Percentiles rank a stretch among this genome's conserved stretches.
Conservation (phyloP, 2,113 vertebrate genomes). For the Thunnus maccoyii region DNA sequence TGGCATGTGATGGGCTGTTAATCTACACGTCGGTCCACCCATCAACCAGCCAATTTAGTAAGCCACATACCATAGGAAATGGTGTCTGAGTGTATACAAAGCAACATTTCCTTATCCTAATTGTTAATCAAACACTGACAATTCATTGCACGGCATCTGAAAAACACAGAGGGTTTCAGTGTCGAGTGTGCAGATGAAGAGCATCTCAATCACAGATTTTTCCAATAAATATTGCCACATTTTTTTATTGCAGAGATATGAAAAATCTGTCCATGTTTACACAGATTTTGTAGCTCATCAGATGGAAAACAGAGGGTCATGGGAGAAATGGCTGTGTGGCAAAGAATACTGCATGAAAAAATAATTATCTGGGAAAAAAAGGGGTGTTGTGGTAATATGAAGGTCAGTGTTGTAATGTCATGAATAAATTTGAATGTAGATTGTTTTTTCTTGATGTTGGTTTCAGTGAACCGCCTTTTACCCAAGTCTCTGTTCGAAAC, state of each 20-base stretch:
- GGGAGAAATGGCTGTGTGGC: no score
- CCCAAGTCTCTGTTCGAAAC: slow-evolving; percentile 14
- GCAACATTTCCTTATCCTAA: not conserved
- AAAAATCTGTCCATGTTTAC: no score
- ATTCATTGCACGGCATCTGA: not conserved
- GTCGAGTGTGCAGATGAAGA: no score
- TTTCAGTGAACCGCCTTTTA: slow-evolving; percentile 35
- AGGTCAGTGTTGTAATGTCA: not conserved
- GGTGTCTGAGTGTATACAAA: slow-evolving; percentile 15
- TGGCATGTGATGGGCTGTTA: slow-evolving; percentile 38
- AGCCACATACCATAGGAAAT: slow-evolving; percentile 43
- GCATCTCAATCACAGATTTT: no score
- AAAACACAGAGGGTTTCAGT: not conserved
- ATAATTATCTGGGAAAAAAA: not conserved
- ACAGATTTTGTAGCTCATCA: no score
- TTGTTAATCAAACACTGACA: slow-evolving; percentile 25
- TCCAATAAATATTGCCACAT: no score
- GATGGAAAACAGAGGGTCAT: not conserved
- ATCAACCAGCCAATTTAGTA: slow-evolving; percentile 25
- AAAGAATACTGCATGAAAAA: no score
- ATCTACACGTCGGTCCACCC: slow-evolving; percentile 13
- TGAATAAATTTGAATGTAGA: not conserved
- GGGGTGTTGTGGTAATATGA: not conserved
- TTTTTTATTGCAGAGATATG: no score
- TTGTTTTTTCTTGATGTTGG: no score